Percentiles rank a stretch among this genome's conserved stretches.
Evolutionary conservation across 2,113 vertebrate genomes (phyloP).

Genomic region (Chlamydotis undulata): DNA sequence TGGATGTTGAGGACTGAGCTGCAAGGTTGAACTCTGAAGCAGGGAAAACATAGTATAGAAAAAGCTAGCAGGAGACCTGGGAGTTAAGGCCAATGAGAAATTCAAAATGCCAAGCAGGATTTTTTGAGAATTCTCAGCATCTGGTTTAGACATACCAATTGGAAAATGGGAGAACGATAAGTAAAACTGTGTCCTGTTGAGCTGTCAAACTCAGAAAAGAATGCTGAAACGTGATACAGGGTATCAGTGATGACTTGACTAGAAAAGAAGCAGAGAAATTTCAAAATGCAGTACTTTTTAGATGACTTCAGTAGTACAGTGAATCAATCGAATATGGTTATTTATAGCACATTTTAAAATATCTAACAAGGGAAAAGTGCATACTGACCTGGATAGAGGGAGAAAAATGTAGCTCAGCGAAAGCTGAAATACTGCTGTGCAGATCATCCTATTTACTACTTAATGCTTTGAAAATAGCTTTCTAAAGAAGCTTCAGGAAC

Average conservation of each 20-base stretch:
- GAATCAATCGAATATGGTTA: background rate
- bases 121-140: background rate
- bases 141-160: background rate
- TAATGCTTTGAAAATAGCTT: background rate
- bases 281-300: background rate
- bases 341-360: conserved; percentile 15
- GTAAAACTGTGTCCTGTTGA: background rate
- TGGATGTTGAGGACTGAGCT: background rate
- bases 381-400: background rate
- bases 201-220: background rate
- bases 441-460: background rate
- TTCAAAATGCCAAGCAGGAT: background rate
- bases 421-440: background rate
- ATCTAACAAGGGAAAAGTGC: background rate
- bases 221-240: background rate
- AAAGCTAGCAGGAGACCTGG: background rate
- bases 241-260: background rate
- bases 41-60: background rate
- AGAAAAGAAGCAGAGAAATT: background rate
- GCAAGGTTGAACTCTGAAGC: background rate
- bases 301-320: background rate
- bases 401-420: background rate
- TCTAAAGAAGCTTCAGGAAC: background rate
- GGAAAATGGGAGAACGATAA: background rate
- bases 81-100: background rate